These are phyloP conservation scores for Leucoraja ocellata DNA, from an alignment of 2,797 vertebrate species.

Conservation along the genomic window DNA sequence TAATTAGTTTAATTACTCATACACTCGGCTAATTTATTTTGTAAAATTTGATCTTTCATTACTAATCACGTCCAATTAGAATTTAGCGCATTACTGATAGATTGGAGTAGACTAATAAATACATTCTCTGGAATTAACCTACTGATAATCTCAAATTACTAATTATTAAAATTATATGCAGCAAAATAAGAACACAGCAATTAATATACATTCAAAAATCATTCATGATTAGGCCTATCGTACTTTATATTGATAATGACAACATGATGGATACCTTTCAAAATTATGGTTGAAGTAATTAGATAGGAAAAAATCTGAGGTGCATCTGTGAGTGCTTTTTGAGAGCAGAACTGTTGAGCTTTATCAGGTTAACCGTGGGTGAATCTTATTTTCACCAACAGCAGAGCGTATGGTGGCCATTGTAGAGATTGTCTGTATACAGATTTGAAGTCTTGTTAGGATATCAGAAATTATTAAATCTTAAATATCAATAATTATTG, in stretches of 20 bases:
- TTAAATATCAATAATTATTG: background rate
- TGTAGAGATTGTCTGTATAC: background rate
- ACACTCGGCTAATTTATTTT: background rate
- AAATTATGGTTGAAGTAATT: background rate
- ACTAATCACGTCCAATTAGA: background rate
- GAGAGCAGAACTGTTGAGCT: background rate
- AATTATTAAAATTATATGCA: background rate
- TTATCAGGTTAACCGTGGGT: too few species aligned
- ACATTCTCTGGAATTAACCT: background rate
- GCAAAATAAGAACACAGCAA: background rate
- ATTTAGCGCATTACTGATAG: background rate
- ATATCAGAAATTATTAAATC: background rate
- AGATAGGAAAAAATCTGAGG: background rate
- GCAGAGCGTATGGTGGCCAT: background rate
- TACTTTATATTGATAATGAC: background rate
- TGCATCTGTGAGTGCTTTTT: background rate
- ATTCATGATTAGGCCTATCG: background rate
- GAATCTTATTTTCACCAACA: background rate
- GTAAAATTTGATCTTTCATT: constrained; percentile 2
- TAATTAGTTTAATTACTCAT: background rate
- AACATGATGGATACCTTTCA: background rate
- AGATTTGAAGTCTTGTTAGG: too few species aligned
- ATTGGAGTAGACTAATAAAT: background rate
- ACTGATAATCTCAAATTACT: background rate
- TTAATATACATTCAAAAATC: background rate